Base-by-base conservation (phyloP, 2,888 invertebrate species). In the Drosophila maculinotata region DNA sequence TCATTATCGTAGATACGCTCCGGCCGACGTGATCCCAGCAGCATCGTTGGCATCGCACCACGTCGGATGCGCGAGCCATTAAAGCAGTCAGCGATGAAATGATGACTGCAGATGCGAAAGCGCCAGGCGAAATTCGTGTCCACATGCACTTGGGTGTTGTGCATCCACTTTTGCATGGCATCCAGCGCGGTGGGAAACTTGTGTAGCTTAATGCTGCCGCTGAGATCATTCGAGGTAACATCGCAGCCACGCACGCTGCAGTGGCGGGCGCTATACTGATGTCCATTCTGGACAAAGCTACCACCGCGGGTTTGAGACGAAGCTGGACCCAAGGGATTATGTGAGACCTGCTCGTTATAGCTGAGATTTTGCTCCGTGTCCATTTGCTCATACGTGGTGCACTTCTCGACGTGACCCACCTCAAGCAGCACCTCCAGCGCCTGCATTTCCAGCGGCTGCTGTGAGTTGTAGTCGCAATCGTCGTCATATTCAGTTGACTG, bases 11-110 rank as follows among this genome's bases (percentile, higher is more conserved):
- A 86, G 25, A 84, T 60, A 3, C 56, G 23, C 1, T 41, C 49
- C 0, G 86, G 83, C 10, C 65, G 42, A 0, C 56, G 45, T 1
- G 69, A 57, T 0, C 79, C 72, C 31, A 89, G 49, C 28, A 79
- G 71, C 9, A 88, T 42, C 0, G 89, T 89, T 3, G 89, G 89
- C 69, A 89, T 67, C 0, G 90, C 74, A 15, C 89, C 89, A 1
- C 68, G 56, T 4, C 78, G 60, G 3, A 89, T 60, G 3, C 80
- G 71, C 0, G 73, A 60, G 0, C 87, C 76, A 23, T 75, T 74
- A 7, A 86, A 79, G 39, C 88, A 90, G n/a, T 78, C 74, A 1
- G 56, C 14, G 3, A 63, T 74, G 36, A 89, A 89, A 28, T 89
- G 89, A 23, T 75, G 65, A 42, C 86, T 87, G 47, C 89, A 89